Evolutionary conservation across 2,113 vertebrate species (phyloP).

Genomic region (Strix aluco): DNA sequence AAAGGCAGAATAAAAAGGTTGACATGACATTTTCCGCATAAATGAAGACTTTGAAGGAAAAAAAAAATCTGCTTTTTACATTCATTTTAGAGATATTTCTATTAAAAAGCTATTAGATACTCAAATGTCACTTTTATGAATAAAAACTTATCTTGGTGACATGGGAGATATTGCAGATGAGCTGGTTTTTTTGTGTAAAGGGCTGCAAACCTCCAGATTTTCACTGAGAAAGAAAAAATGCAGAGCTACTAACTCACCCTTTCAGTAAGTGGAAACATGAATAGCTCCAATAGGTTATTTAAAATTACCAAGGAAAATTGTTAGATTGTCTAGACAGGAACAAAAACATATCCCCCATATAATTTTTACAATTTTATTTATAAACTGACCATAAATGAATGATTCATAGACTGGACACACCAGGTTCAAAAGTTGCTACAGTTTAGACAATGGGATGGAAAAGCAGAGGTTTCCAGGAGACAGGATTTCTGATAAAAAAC

Average conservation of each 20-base stretch:
- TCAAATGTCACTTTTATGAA: conserved; percentile 46
- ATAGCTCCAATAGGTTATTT: not conserved
- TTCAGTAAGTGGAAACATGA: not conserved
- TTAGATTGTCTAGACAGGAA: not conserved
- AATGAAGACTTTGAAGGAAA: conserved; percentile 10
- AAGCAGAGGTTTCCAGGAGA: not conserved
- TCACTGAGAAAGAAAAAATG: not conserved
- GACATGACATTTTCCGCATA: conserved; percentile 52
- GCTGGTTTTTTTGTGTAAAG: conserved; percentile 15
- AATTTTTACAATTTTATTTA: conserved; percentile 6
- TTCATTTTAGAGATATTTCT: conserved; percentile 37
- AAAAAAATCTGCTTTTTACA: not conserved
- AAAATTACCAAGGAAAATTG: not conserved
- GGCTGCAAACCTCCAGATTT: not conserved
- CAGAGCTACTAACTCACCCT: not conserved
- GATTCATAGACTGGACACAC: not conserved
- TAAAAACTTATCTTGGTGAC: conserved; percentile 2
- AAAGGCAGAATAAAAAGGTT: conserved; percentile 50
- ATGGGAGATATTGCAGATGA: conserved; percentile 33
- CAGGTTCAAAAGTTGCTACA: not conserved
- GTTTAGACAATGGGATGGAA: not conserved
- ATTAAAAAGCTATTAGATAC: conserved; percentile 22
- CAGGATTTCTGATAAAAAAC: not conserved
- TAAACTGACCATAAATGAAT: not conserved
- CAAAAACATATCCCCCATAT: not conserved